Base-by-base conservation (phyloP, 1,140 invertebrate species). In the Monomorium pharaonis region DNA sequence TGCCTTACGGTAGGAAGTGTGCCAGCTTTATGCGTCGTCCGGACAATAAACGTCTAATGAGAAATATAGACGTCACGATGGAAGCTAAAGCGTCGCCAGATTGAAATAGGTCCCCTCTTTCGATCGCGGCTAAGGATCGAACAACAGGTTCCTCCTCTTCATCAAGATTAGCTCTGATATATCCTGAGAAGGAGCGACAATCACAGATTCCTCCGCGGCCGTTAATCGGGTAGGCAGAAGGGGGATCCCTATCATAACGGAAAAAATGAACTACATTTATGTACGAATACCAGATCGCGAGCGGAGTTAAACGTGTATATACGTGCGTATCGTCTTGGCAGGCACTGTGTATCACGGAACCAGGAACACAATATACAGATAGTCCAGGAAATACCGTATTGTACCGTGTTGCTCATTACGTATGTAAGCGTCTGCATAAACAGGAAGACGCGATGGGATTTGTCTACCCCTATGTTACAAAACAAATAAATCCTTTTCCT, bases 101-200 rank as follows among this genome's bases (percentile, higher is more conserved):
- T 72, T 56, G 78, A 60, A 58, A 81, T 42, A 7, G 16, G 27
- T 70, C 30, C 4, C 47, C 63, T 9, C 30, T 10, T 16, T 56
- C 63, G 37, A 24, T 49, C 58, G 44, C 58, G 27, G 18, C 14
- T 60, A 74, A 60, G 56, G 37, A 83, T 54, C 60, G n/a, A n/a
- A 74, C 51, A 58, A 83, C 30, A 44, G 51, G 18, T 44, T 44
- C 65, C 65, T 83, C 49, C 37, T 54, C 67, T 72, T 24, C 47
- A 83, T 83, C 78, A 47, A 74, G 78, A 83, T 83, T 27, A 14
- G 24, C 14, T 49, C 14, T 27, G 10, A 72, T 33, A 42, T 83
- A 83, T 5, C 37, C 18, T 83, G 78, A 76, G 47, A 77, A 77
- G 76, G 12, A 67, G 24, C n/a, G 81, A 76, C 70, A 62, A 77